Conservation (phyloP, 2,797 vertebrate genomes). For the Natrix natrix region DNA sequence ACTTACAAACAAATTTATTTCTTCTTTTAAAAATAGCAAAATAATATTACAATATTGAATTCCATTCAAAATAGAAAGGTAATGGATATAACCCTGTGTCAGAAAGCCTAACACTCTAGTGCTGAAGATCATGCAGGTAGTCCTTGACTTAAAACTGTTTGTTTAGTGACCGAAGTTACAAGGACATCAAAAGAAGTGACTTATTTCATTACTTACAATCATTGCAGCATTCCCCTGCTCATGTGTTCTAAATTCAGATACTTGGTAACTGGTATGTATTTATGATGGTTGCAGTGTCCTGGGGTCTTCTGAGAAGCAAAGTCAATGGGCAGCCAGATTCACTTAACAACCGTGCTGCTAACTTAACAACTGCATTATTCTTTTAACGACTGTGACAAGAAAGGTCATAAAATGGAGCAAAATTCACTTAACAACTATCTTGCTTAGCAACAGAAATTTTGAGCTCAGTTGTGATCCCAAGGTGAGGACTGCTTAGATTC, state of each 20-base stretch:
- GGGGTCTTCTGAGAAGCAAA: not conserved
- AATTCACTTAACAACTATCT: not conserved
- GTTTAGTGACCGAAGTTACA: not conserved
- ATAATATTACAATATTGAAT: not conserved
- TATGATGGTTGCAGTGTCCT: not conserved
- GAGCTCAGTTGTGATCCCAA: not conserved
- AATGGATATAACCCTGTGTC: not conserved
- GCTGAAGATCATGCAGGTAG: not conserved
- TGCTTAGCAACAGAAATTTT: not conserved
- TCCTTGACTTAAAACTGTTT: not conserved
- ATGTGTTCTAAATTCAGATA: not conserved
- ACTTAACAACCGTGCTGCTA: not conserved
- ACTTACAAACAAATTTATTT: not conserved
- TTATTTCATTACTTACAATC: not conserved
- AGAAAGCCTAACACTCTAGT: not conserved
- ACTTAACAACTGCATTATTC: not conserved
- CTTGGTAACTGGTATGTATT: not conserved
- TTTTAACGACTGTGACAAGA: not conserved
- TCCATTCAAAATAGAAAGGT: not conserved
- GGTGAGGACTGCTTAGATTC: not conserved
- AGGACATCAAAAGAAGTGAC: not conserved
- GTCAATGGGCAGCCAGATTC: not conserved
- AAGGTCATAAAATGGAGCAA: not conserved
- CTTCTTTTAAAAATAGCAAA: not conserved
- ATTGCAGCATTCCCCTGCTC: not conserved